Evolutionary conservation across 2,888 invertebrate species (phyloP).

Genomic region (Eupithecia subfuscata): DNA sequence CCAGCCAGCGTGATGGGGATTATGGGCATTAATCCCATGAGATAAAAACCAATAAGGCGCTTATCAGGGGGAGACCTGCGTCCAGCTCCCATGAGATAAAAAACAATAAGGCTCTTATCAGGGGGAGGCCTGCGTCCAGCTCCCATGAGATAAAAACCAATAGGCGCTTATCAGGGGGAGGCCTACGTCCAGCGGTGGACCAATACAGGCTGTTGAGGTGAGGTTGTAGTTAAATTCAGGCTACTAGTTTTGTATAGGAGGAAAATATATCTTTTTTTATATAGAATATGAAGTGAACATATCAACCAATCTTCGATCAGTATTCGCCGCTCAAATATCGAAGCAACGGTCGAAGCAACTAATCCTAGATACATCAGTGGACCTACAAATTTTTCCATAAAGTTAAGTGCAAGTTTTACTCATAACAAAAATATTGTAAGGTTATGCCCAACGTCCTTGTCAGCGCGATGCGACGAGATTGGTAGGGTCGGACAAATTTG

Average conservation of each 20-base stretch:
- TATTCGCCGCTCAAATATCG: not conserved
- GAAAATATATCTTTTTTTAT: not conserved
- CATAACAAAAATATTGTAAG: conserved; percentile 6
- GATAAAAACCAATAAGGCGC: too few species aligned
- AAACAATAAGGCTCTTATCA: too few species aligned
- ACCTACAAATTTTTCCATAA: not conserved
- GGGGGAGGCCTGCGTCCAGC: too few species aligned
- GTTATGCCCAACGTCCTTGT: conserved; percentile 15
- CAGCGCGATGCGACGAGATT: conserved; percentile 55
- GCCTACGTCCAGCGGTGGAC: too few species aligned
- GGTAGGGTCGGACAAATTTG: conserved; percentile 64
- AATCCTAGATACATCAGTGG: not conserved
- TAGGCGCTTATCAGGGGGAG: too few species aligned
- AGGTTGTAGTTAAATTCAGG: not conserved
- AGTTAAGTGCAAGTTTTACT: not conserved
- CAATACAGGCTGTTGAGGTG: too few species aligned
- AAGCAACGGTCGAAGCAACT: not conserved
- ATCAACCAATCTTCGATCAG: not conserved
- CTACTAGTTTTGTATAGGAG: not conserved
- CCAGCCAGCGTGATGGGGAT: too few species aligned
- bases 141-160: too few species aligned
- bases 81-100: too few species aligned
- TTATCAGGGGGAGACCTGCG: too few species aligned
- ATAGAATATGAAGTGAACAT: not conserved
- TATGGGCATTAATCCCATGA: too few species aligned